These are phyloP conservation scores for Tenthredo scrophulariae DNA, from an alignment of 2,888 invertebrate species.

Conservation along the genomic window DNA sequence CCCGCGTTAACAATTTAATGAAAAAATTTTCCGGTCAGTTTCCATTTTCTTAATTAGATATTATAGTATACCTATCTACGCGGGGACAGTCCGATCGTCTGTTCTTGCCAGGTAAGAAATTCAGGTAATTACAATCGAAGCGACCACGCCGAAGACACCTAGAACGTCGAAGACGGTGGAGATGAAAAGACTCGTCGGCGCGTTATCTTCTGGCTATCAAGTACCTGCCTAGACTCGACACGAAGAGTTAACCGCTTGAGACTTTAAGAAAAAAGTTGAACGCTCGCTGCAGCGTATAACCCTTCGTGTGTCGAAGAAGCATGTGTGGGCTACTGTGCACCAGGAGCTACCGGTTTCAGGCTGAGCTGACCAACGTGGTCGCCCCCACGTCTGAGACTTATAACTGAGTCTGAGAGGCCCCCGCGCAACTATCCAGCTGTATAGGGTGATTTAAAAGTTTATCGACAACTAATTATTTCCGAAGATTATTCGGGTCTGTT, in stretches of 20 bases:
- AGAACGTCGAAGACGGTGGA: constrained; percentile 39
- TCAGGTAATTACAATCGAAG: constrained; percentile 34
- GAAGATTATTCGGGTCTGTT: not conserved
- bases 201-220: constrained; percentile 52
- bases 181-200: constrained; percentile 51
- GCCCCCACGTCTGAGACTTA: constrained; percentile 41
- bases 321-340: constrained; percentile 48
- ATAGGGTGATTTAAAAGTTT: constrained; percentile 37
- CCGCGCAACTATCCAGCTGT: not conserved
- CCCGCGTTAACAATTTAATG: not conserved
- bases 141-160: constrained; percentile 34
- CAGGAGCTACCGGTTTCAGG: constrained; percentile 61
- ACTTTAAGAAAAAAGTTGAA: constrained; percentile 54
- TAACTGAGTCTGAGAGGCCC: not conserved
- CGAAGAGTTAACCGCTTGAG: constrained; percentile 51
- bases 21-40: not conserved
- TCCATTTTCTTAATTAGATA: not conserved
- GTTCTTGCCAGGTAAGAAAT: constrained; percentile 27
- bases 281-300: constrained; percentile 29
- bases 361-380: constrained; percentile 60
- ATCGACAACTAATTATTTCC: not conserved
- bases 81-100: not conserved
- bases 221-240: constrained; percentile 53
- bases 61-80: not conserved
- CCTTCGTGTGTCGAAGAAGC: constrained; percentile 34